Conservation (phyloP, 2,797 vertebrate species). For the Galaxias olidus region DNA sequence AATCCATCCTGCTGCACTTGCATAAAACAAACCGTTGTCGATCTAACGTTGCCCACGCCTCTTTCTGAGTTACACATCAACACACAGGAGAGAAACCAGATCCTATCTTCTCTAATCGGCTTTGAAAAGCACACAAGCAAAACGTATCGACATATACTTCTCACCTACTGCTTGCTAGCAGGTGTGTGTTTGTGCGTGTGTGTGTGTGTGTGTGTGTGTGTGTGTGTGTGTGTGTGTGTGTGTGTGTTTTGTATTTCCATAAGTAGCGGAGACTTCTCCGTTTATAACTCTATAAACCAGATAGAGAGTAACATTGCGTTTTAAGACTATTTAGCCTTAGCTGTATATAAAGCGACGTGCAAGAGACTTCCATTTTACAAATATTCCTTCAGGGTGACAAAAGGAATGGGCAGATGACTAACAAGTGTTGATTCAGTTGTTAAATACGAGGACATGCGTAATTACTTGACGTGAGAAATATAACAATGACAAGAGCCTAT, state of each 20-base stretch:
- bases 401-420: constrained; percentile 41
- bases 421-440: constrained; percentile 42
- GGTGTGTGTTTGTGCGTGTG: no score
- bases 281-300: no score
- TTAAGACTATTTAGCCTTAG: no score
- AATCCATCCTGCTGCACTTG: constrained; percentile 17
- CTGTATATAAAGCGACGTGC: background rate
- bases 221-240: no score
- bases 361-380: constrained; percentile 7
- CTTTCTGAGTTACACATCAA: constrained; percentile 80
- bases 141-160: constrained; percentile 11
- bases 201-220: no score
- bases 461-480: background rate
- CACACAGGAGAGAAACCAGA: constrained; percentile 84
- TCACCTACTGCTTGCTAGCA: no score
- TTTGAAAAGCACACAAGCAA: constrained; percentile 70
- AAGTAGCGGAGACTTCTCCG: no score
- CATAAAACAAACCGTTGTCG: constrained; percentile 71
- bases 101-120: constrained; percentile 78
- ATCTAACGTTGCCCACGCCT: constrained; percentile 72
- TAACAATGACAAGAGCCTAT: background rate
- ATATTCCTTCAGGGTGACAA: constrained; percentile 55
- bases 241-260: no score
- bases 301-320: no score
- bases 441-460: constrained; percentile 43